phyloP scores from a whole-genome alignment of 2,888 invertebrate genomes.

The Thera obeliscata region DNA sequence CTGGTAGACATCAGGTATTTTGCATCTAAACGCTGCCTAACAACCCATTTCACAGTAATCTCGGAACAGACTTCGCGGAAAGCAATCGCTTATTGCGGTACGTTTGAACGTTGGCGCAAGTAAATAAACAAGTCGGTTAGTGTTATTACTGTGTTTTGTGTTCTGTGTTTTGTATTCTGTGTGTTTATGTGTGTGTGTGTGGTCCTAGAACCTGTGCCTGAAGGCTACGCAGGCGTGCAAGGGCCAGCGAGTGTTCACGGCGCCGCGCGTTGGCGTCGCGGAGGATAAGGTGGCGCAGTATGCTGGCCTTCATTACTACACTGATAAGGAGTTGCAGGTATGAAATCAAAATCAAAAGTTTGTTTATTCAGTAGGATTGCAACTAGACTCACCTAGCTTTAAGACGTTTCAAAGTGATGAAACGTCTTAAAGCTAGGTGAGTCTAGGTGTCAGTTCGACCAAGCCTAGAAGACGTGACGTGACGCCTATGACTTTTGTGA shows the following conservation, averaged over 20 bases:
- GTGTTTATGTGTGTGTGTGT: slow-evolving; percentile 65
- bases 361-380: too few relatives aligned
- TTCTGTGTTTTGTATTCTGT: slow-evolving; percentile 55
- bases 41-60: slow-evolving; percentile 44
- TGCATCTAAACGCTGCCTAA: slow-evolving; percentile 9
- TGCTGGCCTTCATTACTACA: slow-evolving; percentile 95
- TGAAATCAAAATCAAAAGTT: too few relatives aligned
- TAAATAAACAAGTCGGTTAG: slow-evolving; percentile 59
- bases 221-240: slow-evolving; percentile 95
- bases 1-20: not conserved
- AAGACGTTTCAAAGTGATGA: too few relatives aligned
- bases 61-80: slow-evolving; percentile 51
- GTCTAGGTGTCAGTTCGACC: too few relatives aligned
- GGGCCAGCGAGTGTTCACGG: slow-evolving; percentile 90
- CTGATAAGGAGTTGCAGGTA: slow-evolving; percentile 95
- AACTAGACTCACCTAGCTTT: too few relatives aligned
- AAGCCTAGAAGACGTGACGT: too few relatives aligned
- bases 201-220: slow-evolving; percentile 96
- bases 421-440: too few relatives aligned
- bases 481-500: too few relatives aligned
- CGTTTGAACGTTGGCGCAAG: slow-evolving; percentile 47
- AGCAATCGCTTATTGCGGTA: slow-evolving; percentile 54
- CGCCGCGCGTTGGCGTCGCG: slow-evolving; percentile 94
- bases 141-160: slow-evolving; percentile 56
- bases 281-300: slow-evolving; percentile 97